Evolutionary conservation across 2,888 invertebrate genomes (phyloP), one percentile per base, ranked within the genome.

Genomic region (Perdita meconis): DNA sequence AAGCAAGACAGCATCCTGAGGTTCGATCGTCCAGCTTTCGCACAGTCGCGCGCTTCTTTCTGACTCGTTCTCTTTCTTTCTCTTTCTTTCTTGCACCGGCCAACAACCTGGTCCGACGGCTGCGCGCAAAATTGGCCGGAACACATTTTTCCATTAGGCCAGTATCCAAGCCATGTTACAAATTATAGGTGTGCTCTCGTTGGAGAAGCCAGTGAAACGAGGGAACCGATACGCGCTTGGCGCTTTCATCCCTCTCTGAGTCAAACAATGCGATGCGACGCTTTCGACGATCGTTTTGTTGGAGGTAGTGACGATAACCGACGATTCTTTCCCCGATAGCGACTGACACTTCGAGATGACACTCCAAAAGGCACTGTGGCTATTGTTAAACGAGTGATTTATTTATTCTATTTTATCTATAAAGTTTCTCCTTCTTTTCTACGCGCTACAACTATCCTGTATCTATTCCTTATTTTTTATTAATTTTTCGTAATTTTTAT

Each of bases 61-160:
- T 56, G 53, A 40, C 42, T 50, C 38, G 12, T 47, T 8, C 57
- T 53, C 66, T 53, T 26, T 66, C 66, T 68, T 50, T 8, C 65
- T 53, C 64, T 36, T 36, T 50, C 68, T 66, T 38, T 64, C 70
- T 59, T 44, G 38, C 66, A 44, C 60, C 75, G 60, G 76, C 78
- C 81, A 81, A 82, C 82, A 84, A 81, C 80, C 84, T 76, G 80
- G 71, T 72, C 83, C 83, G 87, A 86, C 85, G 85, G 83, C 85
- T 84, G 84, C 81, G 85, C 85, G 84, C 88, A 87, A 90, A 90
- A 90, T 90, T 90, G 86, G 85, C 87, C 87, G 85, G 81, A 87
- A 88, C 89, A 87, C 86, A 89, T 89, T 89, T 90, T 90, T 89
- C 89, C 90, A 90, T 90, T 90, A 90, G 86, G 87, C 85, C 83